Base-by-base conservation (phyloP, 2,797 vertebrate species). In the Malurus leucopterus region DNA sequence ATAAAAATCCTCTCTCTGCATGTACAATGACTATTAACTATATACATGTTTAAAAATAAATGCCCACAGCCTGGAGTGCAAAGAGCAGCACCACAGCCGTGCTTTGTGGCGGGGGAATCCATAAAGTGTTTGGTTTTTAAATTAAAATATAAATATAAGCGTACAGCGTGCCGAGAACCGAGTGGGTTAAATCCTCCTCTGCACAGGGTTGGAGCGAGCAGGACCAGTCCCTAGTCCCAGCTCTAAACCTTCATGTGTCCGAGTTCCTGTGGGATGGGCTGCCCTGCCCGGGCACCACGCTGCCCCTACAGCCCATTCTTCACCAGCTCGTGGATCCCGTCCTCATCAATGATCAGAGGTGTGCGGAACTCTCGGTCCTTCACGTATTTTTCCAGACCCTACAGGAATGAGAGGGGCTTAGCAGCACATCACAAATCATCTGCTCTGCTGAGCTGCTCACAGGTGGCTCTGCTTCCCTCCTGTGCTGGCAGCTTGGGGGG, bases 341-440 rank as follows among this genome's bases (percentile, higher is more conserved):
- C 95, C 89, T 98, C 96, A 0, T 99, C 97, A 2, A 99, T 99
- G 88, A 97, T 96, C 93, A 99, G 94, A 6, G 98, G 97, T 0
- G 99, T 91, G 1, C 97, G 98, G 75, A 99, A 99, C 91, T 98
- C 98, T 65, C 70, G 96, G 51, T 96, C 98, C 43, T 97, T 97
- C 95, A 99, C 98, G 2, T 98, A 92, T 58, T 96, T 91, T 82
- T 99, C 98, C 85, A 99, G 96, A 9, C 98, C 99, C 99, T 99
- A 83, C 2, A 12, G 64, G 50, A 72, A 53, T 2, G 75, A 3
- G 84, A 77, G 59, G 2, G 86, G 12, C 27, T 67, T 29, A 68
- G 95, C 22, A 93, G 71, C 1, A 4, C n/a, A 21, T 3, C 8
- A 4, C 1, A 0, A 0, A 0, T 27, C 43, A 16, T 7, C 36